Evolutionary conservation across 2,888 invertebrate genomes (phyloP), one percentile per base, ranked within the genome.

Genomic region (Tenthredo notha): DNA sequence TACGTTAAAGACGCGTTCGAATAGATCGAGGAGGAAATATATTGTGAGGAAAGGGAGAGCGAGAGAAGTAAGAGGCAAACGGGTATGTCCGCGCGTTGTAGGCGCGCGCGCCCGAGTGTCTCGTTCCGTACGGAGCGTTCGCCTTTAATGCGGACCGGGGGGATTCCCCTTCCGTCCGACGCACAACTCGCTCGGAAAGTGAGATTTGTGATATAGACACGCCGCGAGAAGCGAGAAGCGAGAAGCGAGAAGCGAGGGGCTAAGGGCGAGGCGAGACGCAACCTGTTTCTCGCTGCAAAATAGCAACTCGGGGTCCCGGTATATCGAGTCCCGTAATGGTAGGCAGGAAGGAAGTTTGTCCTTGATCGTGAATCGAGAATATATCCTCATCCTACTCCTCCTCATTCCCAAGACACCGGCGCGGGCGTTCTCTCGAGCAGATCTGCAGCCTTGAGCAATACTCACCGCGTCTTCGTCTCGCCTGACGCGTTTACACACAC

Each of bases 341-440:
- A 65, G 83, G 83, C 83, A 83, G 83, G 83, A 83, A 83, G 83
- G 83, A 67, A 83, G 83, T 70, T 47, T 83, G 83, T 83, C 83
- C 83, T 83, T 83, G 83, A 83, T 83, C 83, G 67, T 83, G 83
- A 83, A 83, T 83, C 83, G 83, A 70, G 83, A 47, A 83, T 83
- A 83, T 29, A 58, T 61, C 80, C 80, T 33, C 61, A 50, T 58
- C 65, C 61, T 33, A 40, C 29, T 18, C 65, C 43, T 25, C 40
- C 80, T 21, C 58, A 1, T 37, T 40, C 61, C 15, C 61, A 4
- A n/a, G 12, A 4, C 80, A 33, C 12, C 58, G 15, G 21, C 61
- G 21, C 58, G 50, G 40, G 43, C 18, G n/a, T 75, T n/a, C 33
- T 75, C 40, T 47, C 47, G 12, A 47, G 25, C 47, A 40, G 75